phyloP scores from a whole-genome alignment of 2,888 invertebrate genomes.

The Pyrocoelia pectoralis region DNA sequence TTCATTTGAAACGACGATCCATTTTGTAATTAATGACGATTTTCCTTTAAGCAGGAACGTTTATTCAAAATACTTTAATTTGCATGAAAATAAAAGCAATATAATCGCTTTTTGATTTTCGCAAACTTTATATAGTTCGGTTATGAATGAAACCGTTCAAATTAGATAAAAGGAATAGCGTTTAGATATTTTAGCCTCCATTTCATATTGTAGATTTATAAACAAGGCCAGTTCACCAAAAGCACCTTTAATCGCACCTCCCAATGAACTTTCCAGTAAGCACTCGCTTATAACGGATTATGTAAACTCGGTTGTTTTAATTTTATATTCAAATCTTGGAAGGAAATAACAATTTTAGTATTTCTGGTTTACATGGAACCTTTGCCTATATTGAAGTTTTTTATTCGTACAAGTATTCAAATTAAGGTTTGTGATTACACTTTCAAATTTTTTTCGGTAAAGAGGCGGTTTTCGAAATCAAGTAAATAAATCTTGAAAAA shows the following conservation, averaged over 20 bases:
- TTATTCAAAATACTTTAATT: no score
- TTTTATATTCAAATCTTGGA: constrained; percentile 28
- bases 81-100: no score
- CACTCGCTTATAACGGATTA: constrained; percentile 41
- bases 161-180: constrained; percentile 30
- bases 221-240: constrained; percentile 43
- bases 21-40: no score
- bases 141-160: constrained; percentile 12
- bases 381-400: background rate
- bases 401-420: no score
- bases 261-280: constrained; percentile 33
- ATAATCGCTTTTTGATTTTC: no score
- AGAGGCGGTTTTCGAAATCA: no score
- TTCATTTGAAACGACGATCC: no score
- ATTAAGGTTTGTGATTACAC: background rate
- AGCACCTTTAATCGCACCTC: constrained; percentile 42
- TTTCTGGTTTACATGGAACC: constrained; percentile 4
- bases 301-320: constrained; percentile 30
- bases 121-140: no score
- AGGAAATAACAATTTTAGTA: constrained; percentile 6
- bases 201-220: constrained; percentile 52
- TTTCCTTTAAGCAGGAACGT: no score
- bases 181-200: constrained; percentile 48
- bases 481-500: no score
- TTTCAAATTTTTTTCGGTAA: background rate